Evolutionary conservation across 2,888 invertebrate genomes (phyloP).

Genomic region (Eristalis intricaria): DNA sequence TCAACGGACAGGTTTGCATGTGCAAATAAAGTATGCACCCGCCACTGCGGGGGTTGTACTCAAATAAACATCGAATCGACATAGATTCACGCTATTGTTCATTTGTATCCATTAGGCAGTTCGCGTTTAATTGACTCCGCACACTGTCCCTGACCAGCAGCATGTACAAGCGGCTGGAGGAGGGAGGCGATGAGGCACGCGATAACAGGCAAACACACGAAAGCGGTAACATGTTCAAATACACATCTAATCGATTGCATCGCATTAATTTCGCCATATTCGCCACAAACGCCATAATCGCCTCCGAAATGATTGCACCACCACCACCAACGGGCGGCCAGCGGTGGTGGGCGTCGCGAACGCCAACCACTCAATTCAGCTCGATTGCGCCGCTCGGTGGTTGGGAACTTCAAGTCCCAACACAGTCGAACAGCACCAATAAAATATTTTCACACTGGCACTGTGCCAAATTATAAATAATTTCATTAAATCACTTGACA

Average conservation of each 20-base stretch:
- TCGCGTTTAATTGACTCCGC: constrained; percentile 60
- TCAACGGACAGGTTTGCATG: constrained; percentile 31
- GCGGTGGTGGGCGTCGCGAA: not conserved
- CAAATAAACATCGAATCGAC: constrained; percentile 7
- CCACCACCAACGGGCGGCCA: not conserved
- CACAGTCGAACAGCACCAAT: constrained; percentile 38
- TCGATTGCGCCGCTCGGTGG: constrained; percentile 46
- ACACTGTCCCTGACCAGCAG: constrained; percentile 5
- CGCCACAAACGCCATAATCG: constrained; percentile 26
- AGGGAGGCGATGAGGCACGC: not conserved
- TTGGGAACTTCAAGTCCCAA: constrained; percentile 44
- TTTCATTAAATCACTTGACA: constrained; percentile 79
- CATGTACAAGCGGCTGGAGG: not conserved
- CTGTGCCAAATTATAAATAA: constrained; percentile 79
- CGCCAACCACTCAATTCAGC: constrained; percentile 27
- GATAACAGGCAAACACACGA: not conserved
- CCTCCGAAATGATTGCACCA: not conserved
- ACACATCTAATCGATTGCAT: constrained; percentile 55
- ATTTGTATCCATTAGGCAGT: constrained; percentile 47
- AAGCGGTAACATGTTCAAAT: constrained; percentile 30
- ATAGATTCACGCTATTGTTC: constrained; percentile 20
- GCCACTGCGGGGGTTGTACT: not conserved
- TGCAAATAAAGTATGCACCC: constrained; percentile 29
- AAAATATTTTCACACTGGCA: constrained; percentile 74
- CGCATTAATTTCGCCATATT: constrained; percentile 52